Conservation (phyloP, 2,113 vertebrate species). For the Alectura lathami region DNA sequence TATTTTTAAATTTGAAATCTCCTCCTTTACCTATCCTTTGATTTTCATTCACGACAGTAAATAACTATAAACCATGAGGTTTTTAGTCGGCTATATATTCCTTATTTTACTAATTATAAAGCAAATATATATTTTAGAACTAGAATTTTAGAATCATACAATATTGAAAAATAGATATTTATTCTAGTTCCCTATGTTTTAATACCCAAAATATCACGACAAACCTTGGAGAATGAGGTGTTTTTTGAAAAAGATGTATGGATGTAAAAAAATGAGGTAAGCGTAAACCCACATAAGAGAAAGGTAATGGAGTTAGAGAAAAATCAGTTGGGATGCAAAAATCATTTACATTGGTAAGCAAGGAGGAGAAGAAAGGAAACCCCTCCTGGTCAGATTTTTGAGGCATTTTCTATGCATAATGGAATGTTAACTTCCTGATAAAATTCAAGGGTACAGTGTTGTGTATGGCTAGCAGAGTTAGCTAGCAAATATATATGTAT, state of each 20-base stretch:
- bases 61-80: not conserved
- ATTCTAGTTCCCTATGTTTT: not conserved
- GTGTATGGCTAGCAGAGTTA: not conserved
- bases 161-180: not conserved
- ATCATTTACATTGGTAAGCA: not conserved
- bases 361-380: not conserved
- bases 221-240: not conserved
- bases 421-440: not conserved
- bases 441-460: not conserved
- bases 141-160: not conserved
- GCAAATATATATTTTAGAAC: not conserved
- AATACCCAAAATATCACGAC: not conserved
- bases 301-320: not conserved
- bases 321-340: not conserved
- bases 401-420: not conserved
- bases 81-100: not conserved
- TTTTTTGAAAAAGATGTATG: not conserved
- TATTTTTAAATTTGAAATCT: not conserved
- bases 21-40: not conserved
- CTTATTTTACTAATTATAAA: not conserved
- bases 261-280: not conserved
- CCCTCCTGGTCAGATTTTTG: not conserved
- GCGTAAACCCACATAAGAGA: not conserved
- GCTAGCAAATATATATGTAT: not conserved
- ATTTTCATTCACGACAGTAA: not conserved